These are phyloP conservation scores for Pseudococcus viburni DNA, from an alignment of 2,888 invertebrate genomes.

Conservation along the genomic window DNA sequence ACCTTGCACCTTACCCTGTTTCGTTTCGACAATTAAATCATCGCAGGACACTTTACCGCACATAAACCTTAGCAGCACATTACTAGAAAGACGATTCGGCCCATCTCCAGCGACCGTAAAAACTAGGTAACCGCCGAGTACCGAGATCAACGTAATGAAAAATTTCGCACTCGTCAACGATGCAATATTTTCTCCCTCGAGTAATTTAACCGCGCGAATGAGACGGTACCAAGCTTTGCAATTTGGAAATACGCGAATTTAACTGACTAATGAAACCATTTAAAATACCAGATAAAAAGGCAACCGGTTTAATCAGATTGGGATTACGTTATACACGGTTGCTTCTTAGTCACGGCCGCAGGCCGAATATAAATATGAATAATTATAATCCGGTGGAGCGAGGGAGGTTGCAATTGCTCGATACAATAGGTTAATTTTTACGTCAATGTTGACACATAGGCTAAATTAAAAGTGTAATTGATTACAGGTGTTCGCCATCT, in stretches of 20 bases:
- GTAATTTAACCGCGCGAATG: background rate
- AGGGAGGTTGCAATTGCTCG: background rate
- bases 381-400: background rate
- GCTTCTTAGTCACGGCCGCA: slow-evolving; percentile 5
- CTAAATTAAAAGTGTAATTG: background rate
- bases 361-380: background rate
- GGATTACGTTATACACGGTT: slow-evolving; percentile 27
- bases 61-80: background rate
- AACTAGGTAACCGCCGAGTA: background rate
- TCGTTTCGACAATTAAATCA: slow-evolving; percentile 35
- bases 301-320: slow-evolving; percentile 40
- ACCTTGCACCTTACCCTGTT: slow-evolving; percentile 21
- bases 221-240: background rate
- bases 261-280: background rate
- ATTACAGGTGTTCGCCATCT: background rate
- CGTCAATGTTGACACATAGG: background rate
- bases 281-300: background rate
- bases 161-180: background rate
- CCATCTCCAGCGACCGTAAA: background rate
- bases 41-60: slow-evolving; percentile 1
- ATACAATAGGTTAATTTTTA: background rate
- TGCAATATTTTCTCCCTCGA: background rate
- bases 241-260: background rate
- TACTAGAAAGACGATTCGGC: background rate
- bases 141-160: background rate